Percentiles rank a stretch among this genome's conserved stretches.
phyloP scores from a whole-genome alignment of 2,113 vertebrate genomes.

The Scalopus aquaticus region DNA sequence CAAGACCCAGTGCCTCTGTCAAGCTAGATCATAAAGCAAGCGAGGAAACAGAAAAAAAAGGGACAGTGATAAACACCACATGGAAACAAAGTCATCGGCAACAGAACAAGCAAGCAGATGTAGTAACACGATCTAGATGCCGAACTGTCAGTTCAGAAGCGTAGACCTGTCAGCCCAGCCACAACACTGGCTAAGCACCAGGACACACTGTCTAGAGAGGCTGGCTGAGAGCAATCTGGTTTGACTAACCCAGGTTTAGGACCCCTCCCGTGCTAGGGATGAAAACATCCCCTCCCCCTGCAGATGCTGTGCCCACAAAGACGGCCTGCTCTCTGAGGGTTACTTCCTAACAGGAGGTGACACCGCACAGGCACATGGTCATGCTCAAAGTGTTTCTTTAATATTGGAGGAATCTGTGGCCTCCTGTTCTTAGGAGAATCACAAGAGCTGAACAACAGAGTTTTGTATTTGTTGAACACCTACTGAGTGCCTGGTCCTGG shows the following conservation, averaged over 20 bases:
- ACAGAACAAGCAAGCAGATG: conserved; percentile 38
- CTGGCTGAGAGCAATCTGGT: not conserved
- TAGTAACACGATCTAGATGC: conserved; percentile 6
- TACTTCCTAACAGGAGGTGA: not conserved
- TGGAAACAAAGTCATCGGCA: not conserved
- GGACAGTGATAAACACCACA: not conserved
- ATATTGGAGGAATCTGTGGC: not conserved
- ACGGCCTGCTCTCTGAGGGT: not conserved
- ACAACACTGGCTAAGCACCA: not conserved
- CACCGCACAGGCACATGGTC: not conserved
- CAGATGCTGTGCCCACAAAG: not conserved
- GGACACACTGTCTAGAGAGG: not conserved
- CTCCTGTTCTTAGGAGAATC: not conserved
- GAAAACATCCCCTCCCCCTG: not conserved
- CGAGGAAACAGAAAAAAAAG: not conserved
- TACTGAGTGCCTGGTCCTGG: not conserved
- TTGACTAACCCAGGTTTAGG: not conserved
- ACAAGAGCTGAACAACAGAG: not conserved
- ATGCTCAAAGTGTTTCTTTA: not conserved
- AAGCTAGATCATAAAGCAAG: conserved; percentile 24
- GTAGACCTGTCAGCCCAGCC: not conserved
- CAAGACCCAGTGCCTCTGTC: not conserved
- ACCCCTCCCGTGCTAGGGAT: not conserved
- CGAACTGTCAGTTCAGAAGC: conserved; percentile 10
- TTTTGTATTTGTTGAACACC: not conserved